Conservation (phyloP, 2,797 vertebrate genomes). For the Orestias chungarensis region DNA sequence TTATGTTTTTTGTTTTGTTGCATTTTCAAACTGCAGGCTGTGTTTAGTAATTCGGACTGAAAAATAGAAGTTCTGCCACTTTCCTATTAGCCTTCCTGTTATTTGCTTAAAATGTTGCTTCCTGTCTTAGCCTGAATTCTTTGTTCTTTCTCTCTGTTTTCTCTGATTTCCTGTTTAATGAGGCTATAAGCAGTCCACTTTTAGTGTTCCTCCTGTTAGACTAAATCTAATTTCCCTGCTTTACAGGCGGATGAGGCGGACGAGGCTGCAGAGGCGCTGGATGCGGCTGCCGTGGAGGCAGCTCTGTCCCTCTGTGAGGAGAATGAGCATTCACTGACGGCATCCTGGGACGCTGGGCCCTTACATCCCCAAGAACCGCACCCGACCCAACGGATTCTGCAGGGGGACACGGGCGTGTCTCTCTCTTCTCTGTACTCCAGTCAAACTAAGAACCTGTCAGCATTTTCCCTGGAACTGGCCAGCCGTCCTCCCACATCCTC, state of each 20-base stretch:
- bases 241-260: conserved; percentile 91
- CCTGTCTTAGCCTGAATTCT: neutral
- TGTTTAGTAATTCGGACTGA: neutral
- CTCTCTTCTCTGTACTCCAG: conserved; percentile 56
- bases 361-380: conserved; percentile 82
- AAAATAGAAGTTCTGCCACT: neutral
- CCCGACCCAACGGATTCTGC: conserved; percentile 47
- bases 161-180: neutral
- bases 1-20: too few species aligned
- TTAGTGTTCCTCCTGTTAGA: neutral
- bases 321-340: conserved; percentile 86
- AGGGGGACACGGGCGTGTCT: conserved; percentile 53
- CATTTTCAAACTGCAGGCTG: too few species aligned
- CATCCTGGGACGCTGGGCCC: conserved; percentile 86
- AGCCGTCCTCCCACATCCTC: conserved; percentile 54
- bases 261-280: conserved; percentile 90
- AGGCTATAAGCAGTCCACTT: too few species aligned
- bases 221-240: conserved; percentile 28
- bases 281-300: conserved; percentile 94
- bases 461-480: conserved; percentile 50
- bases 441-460: conserved; percentile 49
- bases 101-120: neutral
- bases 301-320: conserved; percentile 95
- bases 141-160: neutral
- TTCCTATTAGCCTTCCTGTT: neutral